Evolutionary conservation across 2,888 invertebrate genomes (phyloP).

Genomic region (Ischnus inquisitorius): DNA sequence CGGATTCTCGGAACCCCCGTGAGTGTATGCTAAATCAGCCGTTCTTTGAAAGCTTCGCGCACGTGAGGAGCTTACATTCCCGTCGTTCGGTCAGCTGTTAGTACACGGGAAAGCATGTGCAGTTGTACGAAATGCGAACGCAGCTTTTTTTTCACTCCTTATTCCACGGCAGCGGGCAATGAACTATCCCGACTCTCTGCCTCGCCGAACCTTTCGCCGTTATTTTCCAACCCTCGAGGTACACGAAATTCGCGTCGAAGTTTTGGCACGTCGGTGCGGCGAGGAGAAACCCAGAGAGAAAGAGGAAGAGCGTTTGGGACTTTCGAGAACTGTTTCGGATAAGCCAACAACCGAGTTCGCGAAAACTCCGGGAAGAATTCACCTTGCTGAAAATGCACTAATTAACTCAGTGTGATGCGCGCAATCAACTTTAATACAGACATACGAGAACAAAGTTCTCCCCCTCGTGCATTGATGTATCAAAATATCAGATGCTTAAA

Average conservation of each 20-base stretch:
- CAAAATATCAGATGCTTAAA: slow-evolving; percentile 6
- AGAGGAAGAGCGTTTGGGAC: not conserved
- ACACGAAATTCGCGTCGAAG: slow-evolving; percentile 22
- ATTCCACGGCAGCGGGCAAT: not conserved
- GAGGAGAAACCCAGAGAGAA: not conserved
- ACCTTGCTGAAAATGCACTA: slow-evolving; percentile 1
- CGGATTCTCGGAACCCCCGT: slow-evolving; percentile 5
- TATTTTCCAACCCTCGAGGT: slow-evolving; percentile 28
- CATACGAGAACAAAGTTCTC: slow-evolving; percentile 9
- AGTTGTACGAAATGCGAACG: slow-evolving; percentile 21
- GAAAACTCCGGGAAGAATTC: slow-evolving; percentile 2
- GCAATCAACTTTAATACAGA: slow-evolving; percentile 20
- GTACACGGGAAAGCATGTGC: not conserved
- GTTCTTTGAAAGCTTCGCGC: slow-evolving; percentile 23
- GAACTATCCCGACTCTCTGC: not conserved
- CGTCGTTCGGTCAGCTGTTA: slow-evolving; percentile 10
- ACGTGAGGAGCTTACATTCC: slow-evolving; percentile 47
- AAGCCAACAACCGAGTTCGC: not conserved
- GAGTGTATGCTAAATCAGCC: slow-evolving; percentile 40
- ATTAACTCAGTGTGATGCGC: not conserved
- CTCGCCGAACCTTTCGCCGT: slow-evolving; percentile 8
- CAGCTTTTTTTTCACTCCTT: not conserved
- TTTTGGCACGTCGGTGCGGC: slow-evolving; percentile 26
- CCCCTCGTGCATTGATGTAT: slow-evolving; percentile 19
- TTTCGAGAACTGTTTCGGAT: not conserved